Percentiles rank a stretch among this genome's conserved stretches.
Evolutionary conservation across 2,113 vertebrate species (phyloP).

Genomic region (Benitochromis conjunctus): DNA sequence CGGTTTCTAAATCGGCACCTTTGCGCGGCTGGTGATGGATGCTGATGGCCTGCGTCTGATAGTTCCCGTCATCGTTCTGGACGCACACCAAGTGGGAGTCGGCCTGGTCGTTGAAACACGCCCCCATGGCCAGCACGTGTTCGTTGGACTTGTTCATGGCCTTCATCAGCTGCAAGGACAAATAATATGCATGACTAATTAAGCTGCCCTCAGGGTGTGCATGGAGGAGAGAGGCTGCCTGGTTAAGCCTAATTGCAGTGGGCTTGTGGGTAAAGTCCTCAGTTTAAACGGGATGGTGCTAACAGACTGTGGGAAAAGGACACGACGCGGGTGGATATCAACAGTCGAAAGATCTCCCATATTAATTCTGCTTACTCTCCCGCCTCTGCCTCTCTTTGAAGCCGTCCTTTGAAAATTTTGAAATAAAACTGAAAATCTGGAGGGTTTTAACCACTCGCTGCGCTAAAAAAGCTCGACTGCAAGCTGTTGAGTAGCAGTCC

Average conservation of each 20-base stretch:
- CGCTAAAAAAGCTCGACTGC: slow-evolving; percentile 9
- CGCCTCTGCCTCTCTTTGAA: slow-evolving; percentile 6
- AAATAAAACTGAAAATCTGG: slow-evolving; percentile 53
- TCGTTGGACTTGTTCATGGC: slow-evolving; percentile 99
- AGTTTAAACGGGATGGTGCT: neutral
- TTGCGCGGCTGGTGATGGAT: slow-evolving; percentile 96
- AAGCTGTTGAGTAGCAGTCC: slow-evolving; percentile 43
- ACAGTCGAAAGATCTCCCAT: slow-evolving; percentile 11
- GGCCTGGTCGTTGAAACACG: slow-evolving; percentile 93
- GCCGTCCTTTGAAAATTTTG: neutral
- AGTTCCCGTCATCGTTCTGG: slow-evolving; percentile 97
- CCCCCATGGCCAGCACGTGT: slow-evolving; percentile 93
- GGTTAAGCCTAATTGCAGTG: slow-evolving; percentile 46
- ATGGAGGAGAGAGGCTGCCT: neutral
- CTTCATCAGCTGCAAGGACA: slow-evolving; percentile 91
- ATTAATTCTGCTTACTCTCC: slow-evolving; percentile 9
- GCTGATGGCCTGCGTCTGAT: slow-evolving; percentile 99
- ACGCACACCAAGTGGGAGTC: slow-evolving; percentile 97
- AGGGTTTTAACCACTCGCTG: slow-evolving; percentile 45
- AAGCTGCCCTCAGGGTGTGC: neutral
- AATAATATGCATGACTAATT: slow-evolving; percentile 6
- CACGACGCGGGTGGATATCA: neutral
- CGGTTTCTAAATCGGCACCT: slow-evolving; percentile 67
- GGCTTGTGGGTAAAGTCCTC: slow-evolving; percentile 6
- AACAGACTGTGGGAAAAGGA: slow-evolving; percentile 12